phyloP scores from a whole-genome alignment of 2,113 vertebrate species.

The Chionodraco myersi region DNA sequence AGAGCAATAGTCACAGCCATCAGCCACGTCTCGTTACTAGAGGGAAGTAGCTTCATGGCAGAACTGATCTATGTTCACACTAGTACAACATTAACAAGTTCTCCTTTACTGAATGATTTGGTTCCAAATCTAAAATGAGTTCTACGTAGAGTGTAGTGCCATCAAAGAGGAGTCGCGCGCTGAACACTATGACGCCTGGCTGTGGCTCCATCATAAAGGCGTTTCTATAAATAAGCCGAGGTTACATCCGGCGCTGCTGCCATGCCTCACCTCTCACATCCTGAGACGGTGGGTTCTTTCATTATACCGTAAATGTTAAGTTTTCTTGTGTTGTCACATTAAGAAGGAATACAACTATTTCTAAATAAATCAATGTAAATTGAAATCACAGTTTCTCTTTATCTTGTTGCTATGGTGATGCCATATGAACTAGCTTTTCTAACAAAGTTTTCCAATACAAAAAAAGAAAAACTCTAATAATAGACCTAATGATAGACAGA shows the following conservation, averaged over 20 bases:
- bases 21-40: background rate
- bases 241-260: slow-evolving; percentile 2
- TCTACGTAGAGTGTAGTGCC: background rate
- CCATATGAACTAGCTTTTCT: background rate
- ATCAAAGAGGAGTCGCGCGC: background rate
- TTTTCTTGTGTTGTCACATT: background rate
- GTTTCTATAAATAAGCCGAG: slow-evolving; percentile 35
- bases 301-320: no score
- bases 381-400: background rate
- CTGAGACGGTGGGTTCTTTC: no score
- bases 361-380: background rate
- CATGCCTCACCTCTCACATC: slow-evolving; percentile 11
- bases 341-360: background rate
- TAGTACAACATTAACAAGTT: no score
- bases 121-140: background rate
- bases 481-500: background rate
- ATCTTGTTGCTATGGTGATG: background rate
- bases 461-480: background rate
- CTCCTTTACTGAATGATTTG: background rate
- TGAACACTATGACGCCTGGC: no score
- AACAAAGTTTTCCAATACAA: background rate
- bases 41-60: background rate
- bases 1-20: background rate
- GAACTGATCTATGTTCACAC: background rate
- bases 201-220: slow-evolving; percentile 25